Percentiles rank a stretch among this genome's conserved stretches.
Conservation (phyloP, 2,888 invertebrate genomes). For the Candidula unifasciata region DNA sequence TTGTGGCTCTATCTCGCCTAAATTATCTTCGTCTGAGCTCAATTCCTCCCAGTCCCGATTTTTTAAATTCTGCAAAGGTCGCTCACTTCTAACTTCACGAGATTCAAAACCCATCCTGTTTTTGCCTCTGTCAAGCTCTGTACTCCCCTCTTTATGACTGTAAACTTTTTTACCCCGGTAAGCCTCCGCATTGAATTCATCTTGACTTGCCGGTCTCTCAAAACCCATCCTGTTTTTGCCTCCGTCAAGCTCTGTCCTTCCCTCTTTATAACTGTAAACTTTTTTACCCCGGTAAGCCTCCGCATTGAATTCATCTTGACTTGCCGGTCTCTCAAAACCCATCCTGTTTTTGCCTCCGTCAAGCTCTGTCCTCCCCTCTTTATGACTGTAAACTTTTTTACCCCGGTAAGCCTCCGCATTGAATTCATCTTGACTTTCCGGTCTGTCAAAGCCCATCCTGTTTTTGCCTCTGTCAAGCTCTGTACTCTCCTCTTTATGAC, state of each 20-base stretch:
- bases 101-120: background rate
- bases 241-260: too few species aligned
- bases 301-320: too few species aligned
- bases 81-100: background rate
- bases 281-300: too few species aligned
- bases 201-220: too few species aligned
- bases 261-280: too few species aligned
- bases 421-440: too few species aligned
- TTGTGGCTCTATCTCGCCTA: background rate
- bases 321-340: background rate
- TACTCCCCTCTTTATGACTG: background rate
- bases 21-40: slow-evolving; percentile 15
- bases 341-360: background rate
- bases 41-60: background rate
- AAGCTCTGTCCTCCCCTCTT: background rate
- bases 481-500: too few species aligned
- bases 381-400: background rate
- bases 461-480: too few species aligned
- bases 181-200: too few species aligned
- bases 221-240: background rate
- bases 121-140: background rate
- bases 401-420: background rate
- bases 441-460: background rate
- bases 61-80: background rate
- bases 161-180: background rate